Base-by-base conservation (phyloP, 1,140 invertebrate species). In the Heliothis subflexa region DNA sequence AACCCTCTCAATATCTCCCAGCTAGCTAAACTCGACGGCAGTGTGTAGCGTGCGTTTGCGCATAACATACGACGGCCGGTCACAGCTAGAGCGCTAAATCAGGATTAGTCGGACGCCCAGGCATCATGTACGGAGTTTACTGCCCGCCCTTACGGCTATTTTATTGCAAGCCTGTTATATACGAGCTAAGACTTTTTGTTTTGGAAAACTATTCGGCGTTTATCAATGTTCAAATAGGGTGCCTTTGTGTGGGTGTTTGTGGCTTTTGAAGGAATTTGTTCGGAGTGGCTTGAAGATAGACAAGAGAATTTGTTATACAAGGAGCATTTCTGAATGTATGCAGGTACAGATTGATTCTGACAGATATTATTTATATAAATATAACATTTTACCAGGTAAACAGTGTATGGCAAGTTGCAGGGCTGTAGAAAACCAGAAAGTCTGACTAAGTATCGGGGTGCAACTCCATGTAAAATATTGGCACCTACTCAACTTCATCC, bases 41-140 rank as follows among this genome's bases (percentile, higher is more conserved):
- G 81, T 89, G 82, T 88, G 88, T 86, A 66, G 33, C 49, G 11
- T 75, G 57, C 68, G 87, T 86, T 89, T 88, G 80, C 83, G 87
- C 80, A 86, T 88, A 91, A 91, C 88, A 82, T 91, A 92, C 88
- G 88, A 74, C 25, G 83, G 64, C 54, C 83, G 85, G 83, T 83
- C 83, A 82, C 83, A 83, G 80, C 83, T 79, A 83, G 79, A 78
- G 81, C 82, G 89, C 85, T 93, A 94, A 92, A 94, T 94, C 91
- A 93, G 90, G 90, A 89, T 94, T 94, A 94, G 88, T 76, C 70
- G 68, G 90, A 91, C 90, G 87, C 71, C 73, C 86, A 86, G 87
- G 88, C 90, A 89, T 89, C 87, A 87, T 89, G 84, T 87, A 80
- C 78, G 70, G 85, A 87, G 83, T 94, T 92, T 93, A 92, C 85